These are phyloP conservation scores for Oeneis ivallda DNA, from an alignment of 2,888 invertebrate species.

Conservation along the genomic window DNA sequence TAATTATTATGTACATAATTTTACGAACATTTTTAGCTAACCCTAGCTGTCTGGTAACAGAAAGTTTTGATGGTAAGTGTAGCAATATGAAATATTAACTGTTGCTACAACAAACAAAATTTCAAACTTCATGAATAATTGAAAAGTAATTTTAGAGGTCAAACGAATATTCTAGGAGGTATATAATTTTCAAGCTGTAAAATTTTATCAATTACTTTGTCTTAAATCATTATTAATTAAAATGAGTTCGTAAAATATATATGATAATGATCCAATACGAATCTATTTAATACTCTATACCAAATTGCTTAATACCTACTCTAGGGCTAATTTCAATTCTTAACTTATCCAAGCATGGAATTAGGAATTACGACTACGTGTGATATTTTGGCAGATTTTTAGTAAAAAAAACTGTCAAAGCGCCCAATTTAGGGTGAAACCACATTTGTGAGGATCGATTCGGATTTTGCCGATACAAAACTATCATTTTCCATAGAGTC, in stretches of 20 bases:
- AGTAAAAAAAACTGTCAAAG: too few relatives aligned
- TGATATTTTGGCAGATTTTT: too few relatives aligned
- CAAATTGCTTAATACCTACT: too few relatives aligned
- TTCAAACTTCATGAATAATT: constrained; percentile 36
- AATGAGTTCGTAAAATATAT: neutral
- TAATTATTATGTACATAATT: too few relatives aligned
- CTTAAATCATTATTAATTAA: neutral
- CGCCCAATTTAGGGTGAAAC: too few relatives aligned
- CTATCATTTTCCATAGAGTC: too few relatives aligned
- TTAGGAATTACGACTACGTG: too few relatives aligned
- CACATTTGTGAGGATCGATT: too few relatives aligned
- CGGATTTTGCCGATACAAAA: too few relatives aligned
- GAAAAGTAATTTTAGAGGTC: constrained; percentile 34
- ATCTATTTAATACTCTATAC: too few relatives aligned
- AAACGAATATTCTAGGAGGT: constrained; percentile 29
- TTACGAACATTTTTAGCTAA: neutral
- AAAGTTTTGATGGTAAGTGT: constrained; percentile 3
- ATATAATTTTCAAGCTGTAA: constrained; percentile 33
- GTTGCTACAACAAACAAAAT: constrained; percentile 39
- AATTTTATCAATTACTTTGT: constrained; percentile 17
- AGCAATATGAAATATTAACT: constrained; percentile 12
- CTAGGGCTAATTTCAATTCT: too few relatives aligned
- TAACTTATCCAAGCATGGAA: too few relatives aligned
- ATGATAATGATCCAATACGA: neutral
- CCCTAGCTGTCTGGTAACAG: neutral